Percentiles rank a stretch among this genome's conserved stretches.
phyloP scores from a whole-genome alignment of 2,113 vertebrate genomes.

The Cnemophilus loriae region DNA sequence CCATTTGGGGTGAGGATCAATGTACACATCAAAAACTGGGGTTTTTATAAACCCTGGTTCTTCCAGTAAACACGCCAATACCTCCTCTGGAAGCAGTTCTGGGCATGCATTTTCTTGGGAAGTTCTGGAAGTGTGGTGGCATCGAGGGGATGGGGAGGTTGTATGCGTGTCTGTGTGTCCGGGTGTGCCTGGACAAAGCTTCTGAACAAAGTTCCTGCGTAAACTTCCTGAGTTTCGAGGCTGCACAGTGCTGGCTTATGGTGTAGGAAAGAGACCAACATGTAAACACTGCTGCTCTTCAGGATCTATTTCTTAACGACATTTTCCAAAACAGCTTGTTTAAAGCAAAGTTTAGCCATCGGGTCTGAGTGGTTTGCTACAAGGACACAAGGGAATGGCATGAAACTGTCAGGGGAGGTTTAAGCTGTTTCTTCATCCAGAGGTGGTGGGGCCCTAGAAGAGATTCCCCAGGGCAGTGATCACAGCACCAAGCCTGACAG shows the following conservation, averaged over 20 bases:
- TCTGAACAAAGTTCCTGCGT: background rate
- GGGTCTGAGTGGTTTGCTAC: background rate
- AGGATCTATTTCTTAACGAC: background rate
- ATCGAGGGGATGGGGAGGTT: accelerated
- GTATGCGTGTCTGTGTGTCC: background rate
- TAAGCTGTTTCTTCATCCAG: background rate
- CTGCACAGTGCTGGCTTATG: background rate
- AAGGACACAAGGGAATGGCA: background rate
- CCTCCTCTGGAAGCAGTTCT: background rate
- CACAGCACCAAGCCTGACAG: background rate
- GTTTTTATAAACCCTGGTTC: accelerated
- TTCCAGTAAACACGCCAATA: too few species aligned
- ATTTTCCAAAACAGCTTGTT: background rate
- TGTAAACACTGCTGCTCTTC: background rate
- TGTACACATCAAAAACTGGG: background rate
- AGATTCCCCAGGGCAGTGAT: background rate
- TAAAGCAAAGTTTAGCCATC: background rate
- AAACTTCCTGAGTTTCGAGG: background rate
- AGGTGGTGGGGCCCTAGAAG: background rate
- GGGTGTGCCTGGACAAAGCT: background rate
- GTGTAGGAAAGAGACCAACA: background rate
- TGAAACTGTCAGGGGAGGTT: background rate
- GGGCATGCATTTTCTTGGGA: background rate
- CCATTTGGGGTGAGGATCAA: background rate
- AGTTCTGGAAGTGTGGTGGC: background rate